A percentile compares a stretch with the other conserved stretches of the same genome.
Conservation (phyloP, 2,113 vertebrate genomes). For the Cheirogaleus medius region DNA sequence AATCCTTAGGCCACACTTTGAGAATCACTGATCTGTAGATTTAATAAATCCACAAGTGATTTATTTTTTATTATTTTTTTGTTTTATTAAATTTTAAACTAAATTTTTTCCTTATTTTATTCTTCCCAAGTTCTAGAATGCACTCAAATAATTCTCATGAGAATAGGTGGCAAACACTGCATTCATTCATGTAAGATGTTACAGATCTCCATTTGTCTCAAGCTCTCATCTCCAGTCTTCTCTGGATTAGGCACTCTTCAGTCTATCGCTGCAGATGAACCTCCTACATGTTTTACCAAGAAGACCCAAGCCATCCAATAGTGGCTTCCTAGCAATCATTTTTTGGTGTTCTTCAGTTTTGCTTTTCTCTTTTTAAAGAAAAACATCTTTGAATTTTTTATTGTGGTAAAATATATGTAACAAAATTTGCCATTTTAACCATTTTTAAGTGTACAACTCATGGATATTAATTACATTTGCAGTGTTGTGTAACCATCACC, state of each 20-base stretch:
- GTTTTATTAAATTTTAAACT: no score
- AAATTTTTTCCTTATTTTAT: no score
- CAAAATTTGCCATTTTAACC: background rate
- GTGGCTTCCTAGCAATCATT: background rate
- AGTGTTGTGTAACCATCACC: background rate
- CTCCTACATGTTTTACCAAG: background rate
- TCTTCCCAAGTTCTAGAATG: no score
- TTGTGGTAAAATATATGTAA: background rate
- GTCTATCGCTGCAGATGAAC: background rate
- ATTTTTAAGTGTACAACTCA: background rate
- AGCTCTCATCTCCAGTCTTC: background rate
- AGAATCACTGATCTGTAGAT: conserved; percentile 12
- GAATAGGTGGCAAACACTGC: background rate
- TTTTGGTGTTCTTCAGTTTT: background rate
- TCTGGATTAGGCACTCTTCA: background rate
- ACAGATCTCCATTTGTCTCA: background rate
- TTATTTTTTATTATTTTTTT: background rate
- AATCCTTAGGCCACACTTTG: conserved; percentile 1
- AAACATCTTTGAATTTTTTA: background rate
- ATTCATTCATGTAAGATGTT: background rate
- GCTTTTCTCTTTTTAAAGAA: conserved; percentile 26
- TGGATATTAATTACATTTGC: background rate
- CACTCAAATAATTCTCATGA: background rate
- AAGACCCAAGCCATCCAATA: background rate
- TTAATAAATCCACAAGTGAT: background rate